phyloP scores from a whole-genome alignment of 2,113 vertebrate genomes.

The Cyprinus carpio region DNA sequence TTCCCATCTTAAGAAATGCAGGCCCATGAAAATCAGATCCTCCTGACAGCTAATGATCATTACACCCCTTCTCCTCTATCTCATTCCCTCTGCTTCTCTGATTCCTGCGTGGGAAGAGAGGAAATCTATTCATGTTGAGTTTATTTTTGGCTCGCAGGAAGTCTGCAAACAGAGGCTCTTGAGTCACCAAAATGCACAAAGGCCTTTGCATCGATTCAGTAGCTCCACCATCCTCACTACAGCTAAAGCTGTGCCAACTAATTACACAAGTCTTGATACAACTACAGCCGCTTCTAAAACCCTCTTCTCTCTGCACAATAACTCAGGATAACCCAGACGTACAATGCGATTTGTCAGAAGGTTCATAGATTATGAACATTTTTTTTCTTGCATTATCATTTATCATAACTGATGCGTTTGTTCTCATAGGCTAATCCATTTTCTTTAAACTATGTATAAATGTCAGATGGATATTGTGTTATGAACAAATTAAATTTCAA shows the following conservation, averaged over 20 bases:
- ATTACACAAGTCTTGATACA: conserved; percentile 28
- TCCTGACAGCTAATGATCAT: conserved; percentile 30
- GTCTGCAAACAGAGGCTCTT: conserved; percentile 55
- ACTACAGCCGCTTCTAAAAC: conserved; percentile 18
- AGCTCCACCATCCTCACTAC: conserved; percentile 11
- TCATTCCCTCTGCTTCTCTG: conserved; percentile 31
- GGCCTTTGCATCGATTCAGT: conserved; percentile 47
- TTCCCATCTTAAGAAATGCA: conserved; percentile 36
- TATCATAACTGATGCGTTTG: conserved; percentile 29
- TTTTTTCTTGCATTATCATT: conserved; percentile 10
- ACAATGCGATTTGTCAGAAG: neutral
- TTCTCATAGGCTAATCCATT: conserved; percentile 33
- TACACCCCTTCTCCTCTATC: conserved; percentile 1
- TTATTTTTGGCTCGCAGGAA: conserved; percentile 57
- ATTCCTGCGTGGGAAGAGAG: conserved; percentile 50
- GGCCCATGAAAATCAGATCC: conserved; percentile 35
- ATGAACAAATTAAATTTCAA: conserved; percentile 32
- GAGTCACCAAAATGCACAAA: conserved; percentile 57
- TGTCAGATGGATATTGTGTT: conserved; percentile 49
- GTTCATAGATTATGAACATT: conserved; percentile 29
- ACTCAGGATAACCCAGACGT: neutral
- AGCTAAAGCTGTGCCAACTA: conserved; percentile 23
- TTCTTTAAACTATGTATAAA: conserved; percentile 39
- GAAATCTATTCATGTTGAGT: conserved; percentile 51
- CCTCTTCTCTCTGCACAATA: neutral